Conservation (phyloP, 2,888 invertebrate species). For the Clanis bilineata region DNA sequence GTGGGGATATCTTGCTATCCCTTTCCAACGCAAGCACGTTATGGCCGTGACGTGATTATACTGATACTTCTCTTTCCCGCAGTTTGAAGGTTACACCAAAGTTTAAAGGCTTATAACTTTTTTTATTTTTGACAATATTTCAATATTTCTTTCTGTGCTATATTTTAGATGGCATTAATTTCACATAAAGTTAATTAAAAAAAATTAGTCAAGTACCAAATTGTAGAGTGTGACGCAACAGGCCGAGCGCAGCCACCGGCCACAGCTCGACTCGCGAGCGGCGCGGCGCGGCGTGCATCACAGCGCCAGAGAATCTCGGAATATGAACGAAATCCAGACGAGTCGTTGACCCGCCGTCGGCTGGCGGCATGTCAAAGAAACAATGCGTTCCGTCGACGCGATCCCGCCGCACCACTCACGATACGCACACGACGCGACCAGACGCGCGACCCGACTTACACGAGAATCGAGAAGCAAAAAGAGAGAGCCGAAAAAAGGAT, state of each 20-base stretch:
- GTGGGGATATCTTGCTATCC: too few relatives aligned
- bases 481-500: constrained; percentile 4
- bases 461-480: too few relatives aligned
- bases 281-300: constrained; percentile 26
- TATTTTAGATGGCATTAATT: too few relatives aligned
- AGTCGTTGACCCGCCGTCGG: constrained; percentile 67
- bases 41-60: too few relatives aligned
- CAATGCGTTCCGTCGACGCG: constrained; percentile 59
- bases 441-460: not conserved
- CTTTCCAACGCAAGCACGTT: too few relatives aligned
- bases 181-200: too few relatives aligned
- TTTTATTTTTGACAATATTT: too few relatives aligned
- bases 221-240: constrained; percentile 32
- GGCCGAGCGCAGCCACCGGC: constrained; percentile 35
- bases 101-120: too few relatives aligned
- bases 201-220: too few relatives aligned
- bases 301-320: constrained; percentile 50
- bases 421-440: constrained; percentile 25
- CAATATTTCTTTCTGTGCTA: too few relatives aligned
- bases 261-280: constrained; percentile 32
- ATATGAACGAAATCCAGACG: constrained; percentile 77
- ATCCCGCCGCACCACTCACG: constrained; percentile 38
- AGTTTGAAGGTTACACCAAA: too few relatives aligned
- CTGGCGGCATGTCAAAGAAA: constrained; percentile 74
- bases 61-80: too few relatives aligned